These are phyloP conservation scores for Nyctibius bracteatus DNA, from an alignment of 2,113 vertebrate genomes.

Conservation along the genomic window DNA sequence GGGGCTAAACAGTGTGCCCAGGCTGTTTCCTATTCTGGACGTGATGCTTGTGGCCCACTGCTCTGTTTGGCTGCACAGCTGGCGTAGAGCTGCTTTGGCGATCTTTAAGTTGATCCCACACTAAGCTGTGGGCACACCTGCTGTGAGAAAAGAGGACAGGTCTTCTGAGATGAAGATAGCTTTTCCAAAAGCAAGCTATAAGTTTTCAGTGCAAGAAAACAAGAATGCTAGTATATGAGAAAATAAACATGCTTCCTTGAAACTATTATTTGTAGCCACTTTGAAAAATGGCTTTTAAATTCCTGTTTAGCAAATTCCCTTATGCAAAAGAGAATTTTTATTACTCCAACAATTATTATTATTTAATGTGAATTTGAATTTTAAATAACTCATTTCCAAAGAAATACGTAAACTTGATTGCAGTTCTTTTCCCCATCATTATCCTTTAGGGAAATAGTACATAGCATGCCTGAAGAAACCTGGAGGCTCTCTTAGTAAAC, in stretches of 20 bases:
- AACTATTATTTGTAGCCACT: neutral
- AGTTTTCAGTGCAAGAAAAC: neutral
- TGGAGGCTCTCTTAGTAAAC: neutral
- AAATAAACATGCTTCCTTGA: neutral
- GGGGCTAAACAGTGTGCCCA: neutral
- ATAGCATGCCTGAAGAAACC: neutral
- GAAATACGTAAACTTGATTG: neutral
- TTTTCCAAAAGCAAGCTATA: neutral
- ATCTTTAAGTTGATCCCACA: neutral
- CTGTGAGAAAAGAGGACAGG: neutral
- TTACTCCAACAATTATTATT: neutral
- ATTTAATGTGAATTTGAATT: neutral
- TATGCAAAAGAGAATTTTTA: neutral
- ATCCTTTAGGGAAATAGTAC: neutral
- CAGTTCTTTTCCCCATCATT: neutral
- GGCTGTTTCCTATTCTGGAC: neutral
- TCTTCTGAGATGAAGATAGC: neutral
- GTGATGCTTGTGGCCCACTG: neutral
- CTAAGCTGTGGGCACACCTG: neutral
- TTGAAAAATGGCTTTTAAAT: neutral
- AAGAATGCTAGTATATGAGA: neutral
- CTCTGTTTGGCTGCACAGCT: neutral
- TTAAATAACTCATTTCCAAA: neutral
- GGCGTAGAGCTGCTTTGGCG: rapidly evolving
- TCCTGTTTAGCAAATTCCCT: neutral